Conservation (phyloP, 2,797 vertebrate species). For the Cirrhinus molitorella region DNA sequence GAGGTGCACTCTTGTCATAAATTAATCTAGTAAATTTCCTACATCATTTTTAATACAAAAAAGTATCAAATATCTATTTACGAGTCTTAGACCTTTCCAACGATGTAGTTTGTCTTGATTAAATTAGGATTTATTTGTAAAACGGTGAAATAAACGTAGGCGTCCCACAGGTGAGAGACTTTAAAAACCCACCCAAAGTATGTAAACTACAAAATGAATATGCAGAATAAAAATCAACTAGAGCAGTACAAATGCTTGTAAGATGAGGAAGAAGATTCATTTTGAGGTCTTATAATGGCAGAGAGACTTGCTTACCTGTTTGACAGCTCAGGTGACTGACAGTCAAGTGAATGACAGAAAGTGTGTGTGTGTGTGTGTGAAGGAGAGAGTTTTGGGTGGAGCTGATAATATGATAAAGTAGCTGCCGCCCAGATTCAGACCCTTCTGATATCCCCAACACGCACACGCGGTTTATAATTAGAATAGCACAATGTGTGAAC, state of each 20-base stretch:
- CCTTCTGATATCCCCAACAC: background rate
- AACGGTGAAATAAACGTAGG: too few relatives aligned
- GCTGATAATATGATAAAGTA: background rate
- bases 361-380: background rate
- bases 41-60: too few relatives aligned
- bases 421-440: background rate
- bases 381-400: background rate
- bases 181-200: too few relatives aligned
- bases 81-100: too few relatives aligned
- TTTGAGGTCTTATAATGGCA: background rate
- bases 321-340: conserved; percentile 3
- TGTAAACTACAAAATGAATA: too few relatives aligned
- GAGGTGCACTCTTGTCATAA: too few relatives aligned
- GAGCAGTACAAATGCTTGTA: background rate
- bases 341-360: background rate
- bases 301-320: background rate
- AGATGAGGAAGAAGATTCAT: background rate
- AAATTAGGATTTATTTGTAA: too few relatives aligned
- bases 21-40: too few relatives aligned
- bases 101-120: too few relatives aligned
- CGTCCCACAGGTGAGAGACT: too few relatives aligned
- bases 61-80: too few relatives aligned
- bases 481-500: too few relatives aligned
- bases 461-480: background rate
- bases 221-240: background rate